Evolutionary conservation across 2,113 vertebrate species (phyloP), one percentile per base, ranked within the genome.

Genomic region (Trachemys scripta): DNA sequence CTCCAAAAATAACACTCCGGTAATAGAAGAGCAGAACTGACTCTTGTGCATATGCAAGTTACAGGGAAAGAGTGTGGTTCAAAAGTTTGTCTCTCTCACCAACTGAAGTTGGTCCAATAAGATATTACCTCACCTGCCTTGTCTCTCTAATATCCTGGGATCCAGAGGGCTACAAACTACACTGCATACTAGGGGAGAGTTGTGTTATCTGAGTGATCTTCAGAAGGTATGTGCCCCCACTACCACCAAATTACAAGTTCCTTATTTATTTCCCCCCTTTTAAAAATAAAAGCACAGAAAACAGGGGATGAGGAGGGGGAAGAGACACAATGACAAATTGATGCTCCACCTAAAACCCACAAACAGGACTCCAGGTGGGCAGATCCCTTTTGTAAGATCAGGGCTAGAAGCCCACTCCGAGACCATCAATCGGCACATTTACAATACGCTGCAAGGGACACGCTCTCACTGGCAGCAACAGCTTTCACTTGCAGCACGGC

Each of bases 361-460:
- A 13, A 62, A 31, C 29, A 29, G 29, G 86, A 69, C 84, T 35
- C 45, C 53, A 80, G 65, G 75, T 88, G 93, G 65, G 38, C 69
- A 49, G 80, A 88, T 31, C 72, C 51, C 42, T 82, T 80, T n/a
- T 13, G 81, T 87, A 80, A 14, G 31, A 88, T 76, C 80, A 93
- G 57, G 54, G 19, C 53, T 49, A 14, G 57, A 59, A 59, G 82
- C 13, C 69, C 1, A 8, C 1, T 42, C 1, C 29, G 69, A 53
- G 84, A 51, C 51, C 54, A 17, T 1, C 0, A 0, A 4, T 5
- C 53, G 85, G 27, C 82, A 72, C 38, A 24, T 20, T 69, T n/a
- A 69, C 65, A 69, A 3, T 7, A 10, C 8, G 10, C 69, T 72
- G 20, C 69, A 72, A 9, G 8, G n/a, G 59, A 38, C 8, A 11